Percentiles rank a stretch among this genome's conserved stretches.
These are phyloP conservation scores for Zhuqinia jingwanae DNA, from an alignment of 2,888 invertebrate species.

Conservation along the genomic window DNA sequence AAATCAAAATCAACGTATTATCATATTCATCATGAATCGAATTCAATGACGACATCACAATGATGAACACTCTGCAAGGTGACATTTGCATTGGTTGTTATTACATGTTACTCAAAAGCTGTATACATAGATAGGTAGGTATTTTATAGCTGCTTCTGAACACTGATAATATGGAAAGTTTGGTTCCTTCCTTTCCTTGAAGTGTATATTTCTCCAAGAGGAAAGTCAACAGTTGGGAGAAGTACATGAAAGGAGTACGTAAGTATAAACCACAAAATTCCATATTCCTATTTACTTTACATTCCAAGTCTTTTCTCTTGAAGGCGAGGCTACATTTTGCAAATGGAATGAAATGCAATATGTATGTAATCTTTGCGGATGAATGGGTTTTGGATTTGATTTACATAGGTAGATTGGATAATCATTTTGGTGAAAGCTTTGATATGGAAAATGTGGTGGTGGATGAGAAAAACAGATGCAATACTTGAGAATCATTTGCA, in stretches of 20 bases:
- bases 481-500: slow-evolving; percentile 63
- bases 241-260: not conserved
- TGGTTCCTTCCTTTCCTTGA: slow-evolving; percentile 39
- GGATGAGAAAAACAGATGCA: slow-evolving; percentile 60
- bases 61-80: not conserved
- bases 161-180: slow-evolving; percentile 20
- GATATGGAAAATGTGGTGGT: slow-evolving; percentile 59
- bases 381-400: slow-evolving; percentile 67
- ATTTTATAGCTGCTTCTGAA: not conserved
- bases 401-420: slow-evolving; percentile 69
- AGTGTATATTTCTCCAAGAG: not conserved
- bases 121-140: not conserved
- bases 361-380: slow-evolving; percentile 65
- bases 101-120: not conserved
- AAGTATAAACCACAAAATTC: not conserved
- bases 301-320: slow-evolving; percentile 5
- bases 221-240: slow-evolving; percentile 35
- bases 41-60: slow-evolving; percentile 7
- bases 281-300: not conserved
- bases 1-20: too few species aligned
- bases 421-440: slow-evolving; percentile 68
- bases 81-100: not conserved
- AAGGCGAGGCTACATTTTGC: slow-evolving; percentile 21
- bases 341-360: slow-evolving; percentile 69
- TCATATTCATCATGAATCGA: too few species aligned